Evolutionary conservation across 1,140 invertebrate species (phyloP), one percentile per base, ranked within the genome.

Genomic region (Lithobius niger): DNA sequence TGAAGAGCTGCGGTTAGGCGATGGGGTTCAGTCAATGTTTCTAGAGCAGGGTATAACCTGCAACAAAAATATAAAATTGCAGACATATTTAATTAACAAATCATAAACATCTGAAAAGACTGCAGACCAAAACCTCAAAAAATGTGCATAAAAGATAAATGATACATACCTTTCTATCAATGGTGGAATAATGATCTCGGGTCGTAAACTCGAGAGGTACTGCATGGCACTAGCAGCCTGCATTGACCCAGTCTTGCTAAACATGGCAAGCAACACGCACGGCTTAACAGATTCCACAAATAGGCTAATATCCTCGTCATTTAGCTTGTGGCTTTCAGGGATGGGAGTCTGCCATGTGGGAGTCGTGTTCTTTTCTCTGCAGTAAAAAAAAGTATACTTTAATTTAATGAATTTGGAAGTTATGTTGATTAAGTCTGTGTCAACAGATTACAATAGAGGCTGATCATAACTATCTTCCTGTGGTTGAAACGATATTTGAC

Each of bases 21-120:
- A 63, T 92, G 86, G 0, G 90, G 88, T 68, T 96, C 90, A 1
- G 83, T 91, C 2, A 92, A 64, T 0, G 85, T 89, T 64, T 91
- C 86, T 57, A 94, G 71, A 0, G 86, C 82, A 1, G 77, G 76
- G 64, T 82, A 83, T 4, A 91, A 72, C 65, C 79, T 77, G 57
- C 3, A 51, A 52, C 22, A 40, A 16, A 40, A n/a, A n/a, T n/a
- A n/a, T n/a, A n/a, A n/a, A n/a, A n/a, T 27, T 42, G 4, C 2
- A 21, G 16, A 28, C 21, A 49, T 49, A 1, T 52, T 19, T 24
- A 52, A 16, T 10, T 16, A 22, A 15, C 13, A 13, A 45, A 10
- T 15, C 47, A 19, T n/a, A 52, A 19, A 55, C 26, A 22, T 49
- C n/a, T 50, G 22, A 21, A 22, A 15, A 18, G 16, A 50, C 52